Base-by-base conservation (phyloP, 2,888 invertebrate genomes). In the Nemotelus nigrinus region DNA sequence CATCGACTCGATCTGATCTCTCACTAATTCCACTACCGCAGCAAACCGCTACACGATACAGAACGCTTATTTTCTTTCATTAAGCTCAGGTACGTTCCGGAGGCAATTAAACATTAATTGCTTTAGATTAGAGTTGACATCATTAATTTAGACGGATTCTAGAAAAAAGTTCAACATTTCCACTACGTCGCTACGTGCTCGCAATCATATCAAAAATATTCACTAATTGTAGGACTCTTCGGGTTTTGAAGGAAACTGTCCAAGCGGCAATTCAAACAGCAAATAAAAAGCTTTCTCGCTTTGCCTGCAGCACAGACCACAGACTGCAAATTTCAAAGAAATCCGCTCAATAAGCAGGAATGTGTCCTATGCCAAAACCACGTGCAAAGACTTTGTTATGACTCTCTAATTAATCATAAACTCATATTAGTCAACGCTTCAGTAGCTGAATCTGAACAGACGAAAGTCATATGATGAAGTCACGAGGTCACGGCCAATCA, bases 401-500 rank as follows among this genome's bases (percentile, higher is more conserved):
- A 39, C 55, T 10, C 70, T 70, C 39, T 53, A 70, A 70, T 70
- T 70, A 70, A 70, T 10, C 53, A 39, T 7, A 10, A 70, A 48
- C 68, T 50, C 68, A 68, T 3, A 53, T 43, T 43, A 55, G 8
- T 41, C 39, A 25, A 70, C 55, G 70, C 53, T 53, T 55, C 70
- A 55, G 39, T 8, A 53, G 39, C 47, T n/a, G n/a, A 5, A 70
- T 70, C 41, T 70, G 55, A 70, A 70, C 70, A 70, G 55, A 70
- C 70, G 53, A 53, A n/a, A 70, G 53, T 53, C 55, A 25, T 25
- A 25, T 55, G 53, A 70, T 25, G 47, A 41, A 39, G 39, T 53
- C 55, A 70, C 50, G 41, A n/a, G 70, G 70, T 70, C 70, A 70
- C 47, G 70, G 70, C 55, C 53, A 43, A 55, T 7, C 70, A 47